These are phyloP conservation scores for Paramuricea clavata DNA, from an alignment of 92 coral and sea anemone genomes.

Conservation along the genomic window DNA sequence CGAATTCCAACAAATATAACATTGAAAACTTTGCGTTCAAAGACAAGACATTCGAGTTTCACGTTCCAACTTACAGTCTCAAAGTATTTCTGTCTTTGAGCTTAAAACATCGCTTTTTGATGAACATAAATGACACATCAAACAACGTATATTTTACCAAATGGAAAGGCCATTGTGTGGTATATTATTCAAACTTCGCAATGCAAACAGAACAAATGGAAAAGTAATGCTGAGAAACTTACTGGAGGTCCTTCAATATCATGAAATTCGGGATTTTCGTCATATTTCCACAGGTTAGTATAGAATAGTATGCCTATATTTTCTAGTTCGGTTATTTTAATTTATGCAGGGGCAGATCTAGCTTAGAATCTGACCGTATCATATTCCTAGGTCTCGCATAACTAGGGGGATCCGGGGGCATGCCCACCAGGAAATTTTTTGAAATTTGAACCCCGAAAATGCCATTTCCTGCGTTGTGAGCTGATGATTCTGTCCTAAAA, in stretches of 20 bases:
- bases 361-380: too few species aligned
- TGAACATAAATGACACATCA: not conserved
- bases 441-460: too few species aligned
- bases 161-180: not conserved
- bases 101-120: not conserved
- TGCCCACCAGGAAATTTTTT: too few species aligned
- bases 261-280: constrained; percentile 1
- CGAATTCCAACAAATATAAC: too few species aligned
- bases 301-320: not conserved
- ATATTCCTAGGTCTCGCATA: too few species aligned
- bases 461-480: too few species aligned
- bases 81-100: not conserved
- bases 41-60: too few species aligned
- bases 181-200: not conserved
- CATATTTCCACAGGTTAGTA: not conserved
- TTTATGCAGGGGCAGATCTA: too few species aligned
- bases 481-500: too few species aligned
- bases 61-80: too few species aligned
- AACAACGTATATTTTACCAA: not conserved
- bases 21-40: too few species aligned
- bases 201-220: constrained; percentile 22
- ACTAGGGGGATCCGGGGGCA: too few species aligned
- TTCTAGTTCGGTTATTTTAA: constrained; percentile 10
- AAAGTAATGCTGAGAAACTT: constrained; percentile 10
- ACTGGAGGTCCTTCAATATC: not conserved